Conservation (phyloP, 1,140 invertebrate species). For the Euschistus heros region DNA sequence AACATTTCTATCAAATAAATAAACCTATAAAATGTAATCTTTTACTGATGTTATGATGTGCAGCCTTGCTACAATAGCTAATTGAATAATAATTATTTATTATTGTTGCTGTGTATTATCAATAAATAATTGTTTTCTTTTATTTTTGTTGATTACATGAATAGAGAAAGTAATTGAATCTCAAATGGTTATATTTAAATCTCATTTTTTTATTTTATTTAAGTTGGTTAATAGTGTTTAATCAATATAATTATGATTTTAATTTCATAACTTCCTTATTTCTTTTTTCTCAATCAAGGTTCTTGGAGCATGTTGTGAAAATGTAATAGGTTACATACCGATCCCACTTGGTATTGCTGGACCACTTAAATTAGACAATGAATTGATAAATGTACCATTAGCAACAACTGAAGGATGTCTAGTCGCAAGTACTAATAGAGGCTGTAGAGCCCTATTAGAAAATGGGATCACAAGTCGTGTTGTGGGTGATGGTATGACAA, state of each 20-base stretch:
- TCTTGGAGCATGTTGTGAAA: slow-evolving; percentile 94
- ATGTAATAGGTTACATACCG: slow-evolving; percentile 94
- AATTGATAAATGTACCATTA: slow-evolving; percentile 83
- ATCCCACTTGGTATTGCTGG: slow-evolving; percentile 93
- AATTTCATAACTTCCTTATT: slow-evolving; percentile 67
- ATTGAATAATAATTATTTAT: too few relatives aligned
- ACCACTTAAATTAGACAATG: slow-evolving; percentile 76
- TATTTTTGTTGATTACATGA: slow-evolving; percentile 72
- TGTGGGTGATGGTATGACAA: slow-evolving; percentile 90
- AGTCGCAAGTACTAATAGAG: slow-evolving; percentile 93
- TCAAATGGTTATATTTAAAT: slow-evolving; percentile 73
- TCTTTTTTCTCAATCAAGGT: slow-evolving; percentile 83
- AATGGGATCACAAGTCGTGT: slow-evolving; percentile 65
- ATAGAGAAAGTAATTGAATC: slow-evolving; percentile 58
- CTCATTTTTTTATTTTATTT: slow-evolving; percentile 74
- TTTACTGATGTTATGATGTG: too few relatives aligned
- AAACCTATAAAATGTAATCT: too few relatives aligned
- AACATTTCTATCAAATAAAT: too few relatives aligned
- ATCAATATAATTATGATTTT: slow-evolving; percentile 36
- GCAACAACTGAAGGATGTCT: slow-evolving; percentile 98
- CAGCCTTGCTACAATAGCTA: too few relatives aligned
- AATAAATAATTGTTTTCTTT: too few relatives aligned
- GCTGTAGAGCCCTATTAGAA: slow-evolving; percentile 75
- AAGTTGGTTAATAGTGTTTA: slow-evolving; percentile 51
- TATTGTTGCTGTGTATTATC: too few relatives aligned